phyloP scores from a whole-genome alignment of 2,797 vertebrate species.

The Lycodopsis pacificus region DNA sequence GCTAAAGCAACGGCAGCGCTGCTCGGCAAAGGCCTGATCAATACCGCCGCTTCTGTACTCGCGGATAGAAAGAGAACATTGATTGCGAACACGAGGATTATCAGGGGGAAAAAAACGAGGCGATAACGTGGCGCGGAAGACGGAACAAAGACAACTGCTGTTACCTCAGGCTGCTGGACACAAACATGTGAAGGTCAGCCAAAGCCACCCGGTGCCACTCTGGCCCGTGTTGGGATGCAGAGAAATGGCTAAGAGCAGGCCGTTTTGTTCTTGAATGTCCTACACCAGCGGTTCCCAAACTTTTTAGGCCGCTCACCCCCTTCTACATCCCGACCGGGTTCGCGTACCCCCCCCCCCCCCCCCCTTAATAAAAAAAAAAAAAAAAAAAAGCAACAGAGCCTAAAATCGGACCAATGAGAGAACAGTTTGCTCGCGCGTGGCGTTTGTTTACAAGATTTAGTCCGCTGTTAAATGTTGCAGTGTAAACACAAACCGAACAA shows the following conservation, averaged over 20 bases:
- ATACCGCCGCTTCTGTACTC: slow-evolving; percentile 50
- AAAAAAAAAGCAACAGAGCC: too few relatives aligned
- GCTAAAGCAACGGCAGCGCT: not conserved
- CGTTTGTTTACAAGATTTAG: too few relatives aligned
- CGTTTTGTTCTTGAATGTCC: slow-evolving; percentile 42
- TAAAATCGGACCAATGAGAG: too few relatives aligned
- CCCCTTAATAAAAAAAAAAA: too few relatives aligned
- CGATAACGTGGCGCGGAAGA: not conserved
- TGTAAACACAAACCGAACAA: too few relatives aligned
- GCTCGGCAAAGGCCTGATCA: slow-evolving; percentile 34
- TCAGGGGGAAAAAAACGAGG: slow-evolving; percentile 1
- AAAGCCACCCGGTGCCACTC: slow-evolving; percentile 12
- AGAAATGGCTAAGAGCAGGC: slow-evolving; percentile 14
- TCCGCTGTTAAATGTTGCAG: too few relatives aligned
- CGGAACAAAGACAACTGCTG: slow-evolving; percentile 24
- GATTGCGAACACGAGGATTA: slow-evolving; percentile 37
- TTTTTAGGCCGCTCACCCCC: too few relatives aligned
- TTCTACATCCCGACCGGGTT: too few relatives aligned
- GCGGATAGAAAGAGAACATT: slow-evolving; percentile 27
- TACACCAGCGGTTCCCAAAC: too few relatives aligned
- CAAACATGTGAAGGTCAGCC: slow-evolving; percentile 51
- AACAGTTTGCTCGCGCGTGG: too few relatives aligned
- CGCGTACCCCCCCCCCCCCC: too few relatives aligned
- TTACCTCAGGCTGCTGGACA: slow-evolving; percentile 24
- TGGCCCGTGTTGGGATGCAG: slow-evolving; percentile 23